These are phyloP conservation scores for Samia ricini DNA, from an alignment of 1,140 invertebrate genomes.

Conservation along the genomic window DNA sequence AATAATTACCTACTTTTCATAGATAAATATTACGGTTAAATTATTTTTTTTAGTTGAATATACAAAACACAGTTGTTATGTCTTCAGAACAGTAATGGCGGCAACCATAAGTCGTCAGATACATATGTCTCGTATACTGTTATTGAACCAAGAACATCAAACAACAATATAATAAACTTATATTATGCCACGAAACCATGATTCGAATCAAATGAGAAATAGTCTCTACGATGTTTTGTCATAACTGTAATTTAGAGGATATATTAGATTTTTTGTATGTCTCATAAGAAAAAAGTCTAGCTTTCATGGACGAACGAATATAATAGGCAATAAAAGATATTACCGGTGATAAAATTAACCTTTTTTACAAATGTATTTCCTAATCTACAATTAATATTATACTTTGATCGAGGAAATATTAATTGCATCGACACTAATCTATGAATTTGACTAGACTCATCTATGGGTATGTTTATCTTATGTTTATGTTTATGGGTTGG, in stretches of 20 bases:
- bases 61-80: background rate
- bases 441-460: too few species aligned
- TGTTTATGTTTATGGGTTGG: too few species aligned
- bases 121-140: background rate
- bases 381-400: background rate
- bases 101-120: background rate
- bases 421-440: too few species aligned
- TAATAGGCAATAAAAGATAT: background rate
- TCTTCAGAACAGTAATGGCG: background rate
- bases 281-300: background rate
- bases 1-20: too few species aligned
- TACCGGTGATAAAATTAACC: background rate
- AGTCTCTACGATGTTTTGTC: background rate
- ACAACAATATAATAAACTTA: background rate
- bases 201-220: background rate
- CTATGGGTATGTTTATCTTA: too few species aligned
- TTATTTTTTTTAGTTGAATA: background rate
- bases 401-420: too few species aligned
- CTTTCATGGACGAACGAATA: background rate
- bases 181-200: background rate
- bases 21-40: background rate
- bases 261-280: conserved; percentile 1
- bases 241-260: background rate
- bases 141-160: background rate
- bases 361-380: background rate